Conservation (phyloP, 2,113 vertebrate species). For the Egretta garzetta region DNA sequence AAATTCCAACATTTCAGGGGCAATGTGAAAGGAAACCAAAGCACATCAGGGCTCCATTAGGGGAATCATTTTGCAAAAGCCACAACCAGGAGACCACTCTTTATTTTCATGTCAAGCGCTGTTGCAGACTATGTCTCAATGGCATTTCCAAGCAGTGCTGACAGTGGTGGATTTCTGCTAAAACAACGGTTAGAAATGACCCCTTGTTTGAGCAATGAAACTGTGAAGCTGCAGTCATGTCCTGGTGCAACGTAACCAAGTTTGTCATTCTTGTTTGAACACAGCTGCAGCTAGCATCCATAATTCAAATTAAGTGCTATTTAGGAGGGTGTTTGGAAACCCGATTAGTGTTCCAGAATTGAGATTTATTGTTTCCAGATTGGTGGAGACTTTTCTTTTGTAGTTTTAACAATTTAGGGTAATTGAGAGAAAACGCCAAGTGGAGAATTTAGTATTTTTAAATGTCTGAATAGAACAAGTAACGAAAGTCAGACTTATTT, state of each 20-base stretch:
- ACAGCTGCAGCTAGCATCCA: conserved; percentile 48
- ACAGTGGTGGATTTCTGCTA: background rate
- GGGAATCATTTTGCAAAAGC: background rate
- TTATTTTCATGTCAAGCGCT: background rate
- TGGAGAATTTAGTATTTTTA: background rate
- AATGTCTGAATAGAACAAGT: background rate
- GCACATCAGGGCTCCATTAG: background rate
- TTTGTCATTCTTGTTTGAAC: background rate
- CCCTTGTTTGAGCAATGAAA: background rate
- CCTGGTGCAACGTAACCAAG: background rate
- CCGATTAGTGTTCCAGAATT: background rate
- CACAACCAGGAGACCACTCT: background rate
- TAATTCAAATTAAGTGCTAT: conserved; percentile 57
- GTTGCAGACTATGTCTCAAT: background rate
- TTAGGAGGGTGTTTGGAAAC: conserved; percentile 46
- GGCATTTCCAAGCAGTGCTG: background rate
- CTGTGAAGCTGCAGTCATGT: background rate
- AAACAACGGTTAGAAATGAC: background rate
- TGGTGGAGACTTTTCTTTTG: conserved; percentile 25
- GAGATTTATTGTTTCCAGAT: conserved; percentile 63
- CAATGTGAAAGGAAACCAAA: background rate
- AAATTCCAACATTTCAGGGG: background rate
- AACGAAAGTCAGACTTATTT: background rate
- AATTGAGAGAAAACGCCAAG: background rate
- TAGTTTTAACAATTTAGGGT: conserved; percentile 16